Evolutionary conservation across 1,140 invertebrate genomes (phyloP).

Genomic region (Acromyrmex heyeri): DNA sequence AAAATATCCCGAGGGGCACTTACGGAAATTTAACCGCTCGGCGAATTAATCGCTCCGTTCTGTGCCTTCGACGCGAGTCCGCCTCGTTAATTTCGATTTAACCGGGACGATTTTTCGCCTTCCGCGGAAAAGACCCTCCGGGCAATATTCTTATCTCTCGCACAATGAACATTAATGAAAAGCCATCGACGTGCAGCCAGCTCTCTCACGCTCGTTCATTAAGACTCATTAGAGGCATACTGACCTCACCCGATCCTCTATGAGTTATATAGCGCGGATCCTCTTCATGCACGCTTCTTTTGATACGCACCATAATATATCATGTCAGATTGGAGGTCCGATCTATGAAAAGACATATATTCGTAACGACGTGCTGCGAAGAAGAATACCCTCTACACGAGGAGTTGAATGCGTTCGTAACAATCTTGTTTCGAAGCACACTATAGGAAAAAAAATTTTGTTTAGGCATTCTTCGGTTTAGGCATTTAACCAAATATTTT

Average conservation of each 20-base stretch:
- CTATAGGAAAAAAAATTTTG: no score
- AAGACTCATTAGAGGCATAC: conserved; percentile 68
- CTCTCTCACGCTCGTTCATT: conserved; percentile 76
- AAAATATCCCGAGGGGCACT: conserved; percentile 17
- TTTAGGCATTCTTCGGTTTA: no score
- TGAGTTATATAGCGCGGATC: conserved; percentile 37
- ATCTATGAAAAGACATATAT: conserved; percentile 18
- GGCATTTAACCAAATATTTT: no score
- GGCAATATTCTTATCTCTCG: conserved; percentile 51
- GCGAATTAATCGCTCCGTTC: conserved; percentile 30
- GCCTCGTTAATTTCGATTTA: conserved; percentile 50
- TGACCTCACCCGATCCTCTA: conserved; percentile 66
- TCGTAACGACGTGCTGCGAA: neutral
- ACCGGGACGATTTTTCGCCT: conserved; percentile 32
- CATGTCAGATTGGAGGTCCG: conserved; percentile 48
- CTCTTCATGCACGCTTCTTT: conserved; percentile 30
- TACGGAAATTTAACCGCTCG: conserved; percentile 1
- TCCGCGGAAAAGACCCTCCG: conserved; percentile 18
- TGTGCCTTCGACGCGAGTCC: neutral
- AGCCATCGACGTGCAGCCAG: conserved; percentile 43
- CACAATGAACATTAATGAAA: conserved; percentile 65
- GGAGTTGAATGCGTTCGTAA: neutral
- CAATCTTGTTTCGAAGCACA: neutral
- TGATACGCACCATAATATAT: conserved; percentile 59
- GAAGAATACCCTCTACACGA: neutral